A percentile compares a stretch with the other conserved stretches of the same genome.
These are phyloP conservation scores for Dreissena polymorpha DNA, from an alignment of 1,140 invertebrate genomes.

Conservation along the genomic window DNA sequence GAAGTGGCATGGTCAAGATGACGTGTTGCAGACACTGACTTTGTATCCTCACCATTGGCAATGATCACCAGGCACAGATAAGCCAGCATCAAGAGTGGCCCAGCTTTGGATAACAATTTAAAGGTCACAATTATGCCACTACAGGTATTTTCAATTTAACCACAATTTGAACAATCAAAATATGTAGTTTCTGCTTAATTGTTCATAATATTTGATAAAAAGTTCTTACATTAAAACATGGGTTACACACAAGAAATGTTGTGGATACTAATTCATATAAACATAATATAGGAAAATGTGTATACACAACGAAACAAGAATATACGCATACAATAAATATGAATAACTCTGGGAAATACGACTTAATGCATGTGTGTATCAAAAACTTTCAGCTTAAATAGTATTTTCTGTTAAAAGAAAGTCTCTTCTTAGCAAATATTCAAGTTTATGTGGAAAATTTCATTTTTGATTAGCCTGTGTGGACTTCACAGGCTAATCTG, in stretches of 20 bases:
- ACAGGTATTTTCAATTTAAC: not conserved
- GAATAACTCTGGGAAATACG: too few species aligned
- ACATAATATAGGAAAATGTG: too few species aligned
- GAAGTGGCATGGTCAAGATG: constrained; percentile 57
- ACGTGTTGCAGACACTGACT: constrained; percentile 48
- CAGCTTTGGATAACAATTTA: constrained; percentile 62
- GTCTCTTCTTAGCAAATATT: too few species aligned
- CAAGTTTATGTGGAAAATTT: too few species aligned
- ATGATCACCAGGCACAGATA: constrained; percentile 67
- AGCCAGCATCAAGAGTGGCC: constrained; percentile 70
- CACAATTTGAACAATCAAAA: not conserved
- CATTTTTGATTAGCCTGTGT: too few species aligned
- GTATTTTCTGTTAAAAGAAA: too few species aligned
- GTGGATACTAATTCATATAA: not conserved
- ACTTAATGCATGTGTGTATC: too few species aligned
- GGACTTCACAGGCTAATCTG: too few species aligned
- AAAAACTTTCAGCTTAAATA: too few species aligned
- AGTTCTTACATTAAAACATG: not conserved
- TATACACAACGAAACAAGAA: too few species aligned
- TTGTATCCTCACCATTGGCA: constrained; percentile 53
- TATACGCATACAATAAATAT: too few species aligned
- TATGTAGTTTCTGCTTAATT: not conserved
- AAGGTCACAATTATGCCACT: constrained; percentile 13
- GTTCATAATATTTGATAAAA: too few species aligned
- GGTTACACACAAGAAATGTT: not conserved